Percentiles rank a stretch among this genome's conserved stretches.
These are phyloP conservation scores for Galago senegalensis DNA, from an alignment of 2,797 vertebrate genomes.

Conservation along the genomic window DNA sequence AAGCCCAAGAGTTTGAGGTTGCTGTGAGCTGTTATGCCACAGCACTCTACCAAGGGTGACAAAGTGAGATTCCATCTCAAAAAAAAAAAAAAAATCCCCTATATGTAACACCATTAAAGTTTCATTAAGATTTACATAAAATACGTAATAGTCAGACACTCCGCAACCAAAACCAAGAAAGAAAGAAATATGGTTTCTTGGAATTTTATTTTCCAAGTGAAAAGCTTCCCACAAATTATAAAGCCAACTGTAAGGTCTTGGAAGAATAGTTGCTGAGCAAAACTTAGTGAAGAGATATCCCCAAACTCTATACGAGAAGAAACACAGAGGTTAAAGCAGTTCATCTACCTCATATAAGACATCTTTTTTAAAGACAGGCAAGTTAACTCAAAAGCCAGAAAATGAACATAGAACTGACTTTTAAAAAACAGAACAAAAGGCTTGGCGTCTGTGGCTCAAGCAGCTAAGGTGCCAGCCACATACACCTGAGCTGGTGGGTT, in stretches of 20 bases:
- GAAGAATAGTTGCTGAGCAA: slow-evolving; percentile 24
- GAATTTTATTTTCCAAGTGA: slow-evolving; percentile 45
- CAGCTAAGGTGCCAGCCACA: no score
- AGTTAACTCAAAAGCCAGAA: not conserved
- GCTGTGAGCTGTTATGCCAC: no score
- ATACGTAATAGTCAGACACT: not conserved
- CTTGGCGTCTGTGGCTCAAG: no score
- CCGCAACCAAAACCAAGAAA: slow-evolving; percentile 21
- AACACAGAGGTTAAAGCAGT: not conserved
- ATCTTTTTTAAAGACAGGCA: slow-evolving; percentile 1
- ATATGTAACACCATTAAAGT: not conserved
- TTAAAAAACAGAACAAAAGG: slow-evolving; percentile 32
- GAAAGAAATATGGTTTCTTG: slow-evolving; percentile 49
- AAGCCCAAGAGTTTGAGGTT: no score
- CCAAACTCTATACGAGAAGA: not conserved
- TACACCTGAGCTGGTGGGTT: no score
- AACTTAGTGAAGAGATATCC: not conserved
- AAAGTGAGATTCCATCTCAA: no score
- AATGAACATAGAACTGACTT: not conserved
- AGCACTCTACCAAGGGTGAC: no score
- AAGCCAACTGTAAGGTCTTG: not conserved
- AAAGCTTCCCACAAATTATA: slow-evolving; percentile 17
- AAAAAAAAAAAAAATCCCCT: not conserved
- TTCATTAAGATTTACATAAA: slow-evolving; percentile 32
- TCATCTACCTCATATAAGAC: not conserved